phyloP scores from a whole-genome alignment of 1,140 invertebrate species.

The Zaprionus inermis region DNA sequence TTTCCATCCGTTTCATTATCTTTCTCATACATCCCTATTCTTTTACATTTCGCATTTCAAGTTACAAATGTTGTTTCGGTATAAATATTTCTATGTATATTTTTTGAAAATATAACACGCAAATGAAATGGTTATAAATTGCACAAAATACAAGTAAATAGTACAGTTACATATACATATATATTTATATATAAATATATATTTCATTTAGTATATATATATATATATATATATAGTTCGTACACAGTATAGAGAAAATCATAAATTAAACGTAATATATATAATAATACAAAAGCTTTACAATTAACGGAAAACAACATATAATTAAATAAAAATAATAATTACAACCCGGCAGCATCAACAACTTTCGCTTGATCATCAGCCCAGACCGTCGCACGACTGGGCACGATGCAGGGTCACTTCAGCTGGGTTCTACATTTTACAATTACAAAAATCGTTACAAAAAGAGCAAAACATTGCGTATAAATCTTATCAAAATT shows the following conservation, averaged over 20 bases:
- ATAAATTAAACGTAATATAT: constrained; percentile 80
- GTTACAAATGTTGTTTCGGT: constrained; percentile 53
- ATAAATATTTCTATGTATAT: constrained; percentile 62
- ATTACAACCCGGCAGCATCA: constrained; percentile 1
- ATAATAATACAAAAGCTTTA: constrained; percentile 81
- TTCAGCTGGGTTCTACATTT: constrained; percentile 14
- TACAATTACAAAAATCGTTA: constrained; percentile 51
- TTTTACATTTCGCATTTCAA: constrained; percentile 25
- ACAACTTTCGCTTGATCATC: constrained; percentile 12
- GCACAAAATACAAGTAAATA: constrained; percentile 72
- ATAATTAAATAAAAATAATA: constrained; percentile 30
- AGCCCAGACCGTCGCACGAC: constrained; percentile 35
- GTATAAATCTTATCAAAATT: constrained; percentile 34
- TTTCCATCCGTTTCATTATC: constrained; percentile 4
- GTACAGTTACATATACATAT: constrained; percentile 13
- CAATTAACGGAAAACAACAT: constrained; percentile 43
- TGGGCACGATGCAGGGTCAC: not conserved
- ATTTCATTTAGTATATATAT: constrained; percentile 37
- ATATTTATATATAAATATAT: constrained; percentile 3
- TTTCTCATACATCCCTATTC: constrained; percentile 7
- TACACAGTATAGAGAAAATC: constrained; percentile 54
- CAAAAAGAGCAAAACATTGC: constrained; percentile 44
- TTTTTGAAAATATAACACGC: constrained; percentile 77
- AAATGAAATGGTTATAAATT: constrained; percentile 80
- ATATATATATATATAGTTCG: constrained; percentile 45